Conservation (phyloP, 2,113 vertebrate species). For the Himantopus leucocephalus region DNA sequence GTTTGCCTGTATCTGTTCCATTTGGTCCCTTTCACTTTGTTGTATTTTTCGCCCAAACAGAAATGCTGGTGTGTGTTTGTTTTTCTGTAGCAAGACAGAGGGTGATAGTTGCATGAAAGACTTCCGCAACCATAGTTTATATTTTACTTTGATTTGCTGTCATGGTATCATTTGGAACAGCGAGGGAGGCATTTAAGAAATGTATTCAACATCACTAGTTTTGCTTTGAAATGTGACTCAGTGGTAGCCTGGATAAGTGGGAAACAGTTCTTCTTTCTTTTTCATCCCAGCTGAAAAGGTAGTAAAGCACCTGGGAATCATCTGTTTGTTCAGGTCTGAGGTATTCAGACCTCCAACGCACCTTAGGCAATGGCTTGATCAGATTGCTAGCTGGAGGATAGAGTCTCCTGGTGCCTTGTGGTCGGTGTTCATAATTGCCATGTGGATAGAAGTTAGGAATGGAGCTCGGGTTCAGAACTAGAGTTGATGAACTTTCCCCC, state of each 20-base stretch:
- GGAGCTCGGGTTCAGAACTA: neutral
- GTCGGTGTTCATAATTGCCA: neutral
- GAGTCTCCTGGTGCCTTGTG: neutral
- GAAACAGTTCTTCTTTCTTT: neutral
- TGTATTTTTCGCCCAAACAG: neutral
- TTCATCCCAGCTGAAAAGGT: neutral
- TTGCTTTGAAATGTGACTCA: neutral
- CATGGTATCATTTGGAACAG: neutral
- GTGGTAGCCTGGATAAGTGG: neutral
- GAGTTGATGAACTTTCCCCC: neutral
- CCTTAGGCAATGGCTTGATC: neutral
- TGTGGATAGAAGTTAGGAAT: neutral
- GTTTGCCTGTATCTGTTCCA: neutral
- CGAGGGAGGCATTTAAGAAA: neutral
- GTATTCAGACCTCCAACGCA: neutral
- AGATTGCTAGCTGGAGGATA: neutral
- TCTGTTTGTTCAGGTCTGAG: neutral
- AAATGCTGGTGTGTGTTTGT: neutral
- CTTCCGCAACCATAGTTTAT: neutral
- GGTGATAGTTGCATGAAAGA: neutral
- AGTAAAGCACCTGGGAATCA: neutral
- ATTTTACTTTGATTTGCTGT: neutral
- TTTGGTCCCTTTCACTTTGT: neutral
- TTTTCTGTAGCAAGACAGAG: neutral
- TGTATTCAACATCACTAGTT: neutral